A percentile compares a stretch with the other conserved stretches of the same genome.
These are phyloP conservation scores for Mico argentatus DNA, from an alignment of 2,797 vertebrate genomes.

Conservation along the genomic window DNA sequence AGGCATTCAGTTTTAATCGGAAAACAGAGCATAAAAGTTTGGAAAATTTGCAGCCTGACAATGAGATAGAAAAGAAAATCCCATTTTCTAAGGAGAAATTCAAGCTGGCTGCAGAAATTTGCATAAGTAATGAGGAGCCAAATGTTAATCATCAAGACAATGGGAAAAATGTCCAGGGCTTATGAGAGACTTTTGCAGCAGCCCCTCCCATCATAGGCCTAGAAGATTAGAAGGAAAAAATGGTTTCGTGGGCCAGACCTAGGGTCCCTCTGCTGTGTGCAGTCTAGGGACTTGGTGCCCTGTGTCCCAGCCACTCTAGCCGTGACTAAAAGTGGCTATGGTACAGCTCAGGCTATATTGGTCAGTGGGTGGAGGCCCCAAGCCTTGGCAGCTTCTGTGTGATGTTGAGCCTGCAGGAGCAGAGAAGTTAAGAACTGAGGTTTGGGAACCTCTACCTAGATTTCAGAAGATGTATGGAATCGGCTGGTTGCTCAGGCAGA, in stretches of 20 bases:
- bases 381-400: not conserved
- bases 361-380: not conserved
- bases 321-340: not conserved
- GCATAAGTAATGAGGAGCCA: not conserved
- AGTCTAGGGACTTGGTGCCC: not conserved
- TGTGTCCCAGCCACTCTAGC: not conserved
- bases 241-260: not conserved
- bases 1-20: not conserved
- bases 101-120: not conserved
- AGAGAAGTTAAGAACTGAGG: not conserved
- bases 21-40: not conserved
- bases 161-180: not conserved
- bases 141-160: not conserved
- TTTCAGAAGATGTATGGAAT: not conserved
- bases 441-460: not conserved
- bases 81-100: not conserved
- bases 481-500: not conserved
- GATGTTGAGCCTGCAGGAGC: not conserved
- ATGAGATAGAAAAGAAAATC: not conserved
- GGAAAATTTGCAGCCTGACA: not conserved
- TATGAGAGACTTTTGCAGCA: not conserved
- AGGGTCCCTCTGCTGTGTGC: not conserved
- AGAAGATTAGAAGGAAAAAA: not conserved
- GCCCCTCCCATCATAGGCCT: not conserved
- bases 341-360: not conserved